A percentile compares a stretch with the other conserved stretches of the same genome.
Evolutionary conservation across 2,113 vertebrate species (phyloP).

Genomic region (Datnioides undecimradiatus): DNA sequence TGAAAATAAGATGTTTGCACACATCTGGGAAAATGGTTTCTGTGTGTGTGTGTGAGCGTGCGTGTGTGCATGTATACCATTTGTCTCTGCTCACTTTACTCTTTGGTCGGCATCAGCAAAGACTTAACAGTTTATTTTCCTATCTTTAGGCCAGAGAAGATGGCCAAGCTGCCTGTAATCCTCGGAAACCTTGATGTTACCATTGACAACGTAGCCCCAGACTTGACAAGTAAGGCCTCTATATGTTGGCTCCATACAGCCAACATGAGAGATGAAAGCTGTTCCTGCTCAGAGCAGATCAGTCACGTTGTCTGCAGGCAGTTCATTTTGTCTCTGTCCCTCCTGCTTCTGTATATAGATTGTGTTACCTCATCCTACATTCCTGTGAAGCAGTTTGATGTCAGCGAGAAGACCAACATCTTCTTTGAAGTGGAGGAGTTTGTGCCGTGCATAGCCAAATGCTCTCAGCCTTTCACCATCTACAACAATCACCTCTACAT

Average conservation of each 20-base stretch:
- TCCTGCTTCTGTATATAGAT: constrained; percentile 83
- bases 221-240: constrained; percentile 92
- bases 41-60: too few species aligned
- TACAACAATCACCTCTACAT: constrained; percentile 99
- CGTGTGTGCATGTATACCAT: background rate
- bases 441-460: constrained; percentile 94
- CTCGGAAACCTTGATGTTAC: constrained; percentile 97
- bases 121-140: constrained; percentile 63
- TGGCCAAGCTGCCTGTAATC: constrained; percentile 98
- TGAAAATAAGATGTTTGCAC: constrained; percentile 43
- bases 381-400: constrained; percentile 95
- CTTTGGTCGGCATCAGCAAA: constrained; percentile 61
- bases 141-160: constrained; percentile 92
- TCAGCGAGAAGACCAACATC: constrained; percentile 83
- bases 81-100: constrained; percentile 31
- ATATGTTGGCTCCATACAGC: constrained; percentile 4
- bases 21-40: constrained; percentile 49
- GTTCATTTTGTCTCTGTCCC: constrained; percentile 55
- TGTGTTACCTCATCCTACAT: constrained; percentile 97
- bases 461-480: constrained; percentile 95
- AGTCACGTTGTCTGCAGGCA: constrained; percentile 35
- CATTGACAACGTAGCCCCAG: constrained; percentile 93
- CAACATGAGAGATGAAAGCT: constrained; percentile 35
- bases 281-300: constrained; percentile 8
- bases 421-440: constrained; percentile 97